Base-by-base conservation (phyloP, 1,140 invertebrate species). In the Drosophila lacteicornis region DNA sequence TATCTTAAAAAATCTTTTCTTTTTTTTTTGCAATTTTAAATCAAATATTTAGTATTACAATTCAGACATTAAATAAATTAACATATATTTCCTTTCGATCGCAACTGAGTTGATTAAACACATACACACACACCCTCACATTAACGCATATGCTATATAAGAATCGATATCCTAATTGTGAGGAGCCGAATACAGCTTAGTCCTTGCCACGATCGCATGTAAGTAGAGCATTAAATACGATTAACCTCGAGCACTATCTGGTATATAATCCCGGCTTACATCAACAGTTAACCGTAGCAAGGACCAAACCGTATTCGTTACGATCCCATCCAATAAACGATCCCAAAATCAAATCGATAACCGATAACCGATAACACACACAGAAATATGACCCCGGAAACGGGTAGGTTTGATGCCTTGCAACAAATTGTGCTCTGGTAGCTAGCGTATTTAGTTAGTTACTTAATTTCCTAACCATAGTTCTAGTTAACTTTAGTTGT, bases 291-390 rank as follows among this genome's bases (percentile, higher is more conserved):
- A 62, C 56, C 78, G 69, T 65, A 76, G 80, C 80, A 80, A 92
- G 90, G 91, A 77, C 91, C 86, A 91, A 92, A 92, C 91, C 91
- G 91, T 92, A 92, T 92, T 92, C 91, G 67, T 38, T 68, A 68
- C 67, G 67, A 70, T 68, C 67, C 67, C 67, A 67, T 47, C 79
- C 73, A 70, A 76, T 36, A 27, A 71, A 56, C n/a, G 46, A 61
- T 40, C 13, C 36, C 15, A 55, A 40, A 22, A 73, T 22, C 42
- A 51, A 69, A 59, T 38, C 25, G 51, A 70, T 53, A 58, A 77
- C 15, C n/a, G 50, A 67, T 22, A 61, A 53, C 40, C 38, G 66
- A 65, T 6, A 68, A 42, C 30, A 66, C 22, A 67, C 49, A 51
- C 62, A 68, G 61, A 63, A 43, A 70, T 55, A 55, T 42, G 36